Conservation (phyloP, 2,113 vertebrate genomes). For the Anguilla rostrata region DNA sequence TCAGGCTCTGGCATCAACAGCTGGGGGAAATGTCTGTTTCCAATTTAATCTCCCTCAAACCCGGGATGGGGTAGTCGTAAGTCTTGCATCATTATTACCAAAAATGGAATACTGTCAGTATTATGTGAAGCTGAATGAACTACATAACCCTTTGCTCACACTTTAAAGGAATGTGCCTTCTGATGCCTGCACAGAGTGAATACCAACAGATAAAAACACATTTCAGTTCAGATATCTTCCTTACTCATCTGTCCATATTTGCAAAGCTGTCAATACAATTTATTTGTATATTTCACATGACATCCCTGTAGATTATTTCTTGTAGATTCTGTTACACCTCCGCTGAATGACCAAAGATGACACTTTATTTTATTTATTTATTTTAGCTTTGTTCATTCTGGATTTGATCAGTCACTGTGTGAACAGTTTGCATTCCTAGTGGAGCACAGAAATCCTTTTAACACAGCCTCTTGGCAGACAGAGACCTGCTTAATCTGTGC, state of each 20-base stretch:
- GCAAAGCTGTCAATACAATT: background rate
- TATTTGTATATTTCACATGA: no score
- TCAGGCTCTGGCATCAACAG: background rate
- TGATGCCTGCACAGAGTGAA: background rate
- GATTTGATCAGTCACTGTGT: background rate
- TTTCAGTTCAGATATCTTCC: background rate
- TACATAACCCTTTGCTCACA: background rate
- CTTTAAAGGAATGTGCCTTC: background rate
- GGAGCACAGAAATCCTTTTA: no score
- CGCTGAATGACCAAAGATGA: background rate
- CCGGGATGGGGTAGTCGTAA: background rate
- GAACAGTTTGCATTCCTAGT: background rate
- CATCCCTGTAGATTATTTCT: no score
- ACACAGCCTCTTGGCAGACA: background rate
- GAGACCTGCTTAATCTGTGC: background rate
- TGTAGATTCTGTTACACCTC: background rate
- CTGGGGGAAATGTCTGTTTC: background rate
- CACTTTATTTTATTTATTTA: background rate
- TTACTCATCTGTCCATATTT: background rate
- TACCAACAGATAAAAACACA: background rate
- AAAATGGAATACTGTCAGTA: constrained; percentile 4
- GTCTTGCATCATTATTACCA: background rate
- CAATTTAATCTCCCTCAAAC: background rate
- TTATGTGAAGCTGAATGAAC: background rate
- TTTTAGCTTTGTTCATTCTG: constrained; percentile 1